Conservation (phyloP, 2,113 vertebrate species). For the Dromaius novaehollandiae region DNA sequence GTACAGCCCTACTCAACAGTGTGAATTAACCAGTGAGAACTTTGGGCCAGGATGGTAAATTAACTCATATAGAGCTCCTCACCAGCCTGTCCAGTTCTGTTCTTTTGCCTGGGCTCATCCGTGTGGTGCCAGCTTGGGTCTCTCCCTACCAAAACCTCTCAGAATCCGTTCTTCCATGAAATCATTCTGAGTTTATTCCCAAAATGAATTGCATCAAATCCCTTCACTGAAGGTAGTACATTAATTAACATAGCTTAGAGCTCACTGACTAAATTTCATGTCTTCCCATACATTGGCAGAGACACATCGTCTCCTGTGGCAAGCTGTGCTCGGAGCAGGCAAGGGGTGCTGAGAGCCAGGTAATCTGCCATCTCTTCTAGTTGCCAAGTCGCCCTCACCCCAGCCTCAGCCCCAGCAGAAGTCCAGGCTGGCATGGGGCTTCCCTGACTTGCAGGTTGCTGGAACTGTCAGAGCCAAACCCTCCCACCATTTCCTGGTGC, state of each 20-base stretch:
- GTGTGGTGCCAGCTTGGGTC: background rate
- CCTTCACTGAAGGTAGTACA: background rate
- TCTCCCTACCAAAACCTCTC: background rate
- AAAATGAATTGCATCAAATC: background rate
- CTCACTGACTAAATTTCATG: background rate
- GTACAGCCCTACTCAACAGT: background rate
- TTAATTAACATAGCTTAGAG: background rate
- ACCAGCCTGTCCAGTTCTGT: background rate
- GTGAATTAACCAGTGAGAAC: background rate
- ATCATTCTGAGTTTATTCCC: background rate
- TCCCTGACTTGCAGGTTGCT: background rate
- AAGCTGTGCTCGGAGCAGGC: background rate
- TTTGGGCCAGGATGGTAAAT: background rate
- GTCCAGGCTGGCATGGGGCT: background rate
- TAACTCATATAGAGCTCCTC: fast-evolving
- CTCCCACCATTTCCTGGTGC: background rate
- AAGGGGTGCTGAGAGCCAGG: background rate
- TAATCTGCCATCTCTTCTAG: too few species aligned
- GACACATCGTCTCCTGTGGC: background rate
- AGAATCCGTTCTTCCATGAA: background rate
- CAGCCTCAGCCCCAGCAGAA: background rate
- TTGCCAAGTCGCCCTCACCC: background rate
- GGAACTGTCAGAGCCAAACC: background rate
- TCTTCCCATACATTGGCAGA: background rate
- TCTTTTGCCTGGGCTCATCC: background rate